These are phyloP conservation scores for Chelmon rostratus DNA, from an alignment of 2,797 vertebrate species.

Conservation along the genomic window DNA sequence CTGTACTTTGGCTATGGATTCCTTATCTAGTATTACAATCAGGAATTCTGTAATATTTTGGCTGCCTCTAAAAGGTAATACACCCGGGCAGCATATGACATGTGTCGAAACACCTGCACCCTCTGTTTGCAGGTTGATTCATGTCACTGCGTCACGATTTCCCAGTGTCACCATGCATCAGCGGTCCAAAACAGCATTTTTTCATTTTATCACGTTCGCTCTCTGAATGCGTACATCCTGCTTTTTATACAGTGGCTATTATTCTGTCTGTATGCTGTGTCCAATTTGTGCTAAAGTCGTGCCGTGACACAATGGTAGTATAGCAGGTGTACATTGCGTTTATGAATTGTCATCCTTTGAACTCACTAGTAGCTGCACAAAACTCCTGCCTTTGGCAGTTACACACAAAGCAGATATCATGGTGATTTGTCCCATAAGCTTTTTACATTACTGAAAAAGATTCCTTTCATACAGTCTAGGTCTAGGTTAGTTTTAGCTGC, in stretches of 20 bases:
- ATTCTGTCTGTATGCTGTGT: slow-evolving; percentile 25
- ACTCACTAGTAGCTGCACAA: slow-evolving; percentile 31
- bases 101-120: slow-evolving; percentile 31
- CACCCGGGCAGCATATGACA: neutral
- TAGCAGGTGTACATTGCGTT: neutral
- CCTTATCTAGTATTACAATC: slow-evolving; percentile 44
- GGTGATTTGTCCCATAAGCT: neutral
- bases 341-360: slow-evolving; percentile 25
- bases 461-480: neutral
- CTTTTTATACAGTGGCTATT: slow-evolving; percentile 9
- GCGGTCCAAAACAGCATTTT: neutral
- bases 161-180: slow-evolving; percentile 5
- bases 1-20: slow-evolving; percentile 47
- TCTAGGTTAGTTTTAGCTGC: neutral
- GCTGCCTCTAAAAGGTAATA: slow-evolving; percentile 18
- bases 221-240: neutral
- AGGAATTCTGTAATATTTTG: slow-evolving; percentile 39
- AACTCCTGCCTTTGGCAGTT: neutral
- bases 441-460: neutral
- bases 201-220: slow-evolving; percentile 8
- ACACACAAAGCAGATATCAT: neutral
- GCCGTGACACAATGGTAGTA: slow-evolving; percentile 5
- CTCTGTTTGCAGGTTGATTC: slow-evolving; percentile 26
- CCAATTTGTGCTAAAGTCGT: neutral
- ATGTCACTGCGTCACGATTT: slow-evolving; percentile 14